Base-by-base conservation (phyloP, 2,113 vertebrate species). In the Apeltes quadracus region DNA sequence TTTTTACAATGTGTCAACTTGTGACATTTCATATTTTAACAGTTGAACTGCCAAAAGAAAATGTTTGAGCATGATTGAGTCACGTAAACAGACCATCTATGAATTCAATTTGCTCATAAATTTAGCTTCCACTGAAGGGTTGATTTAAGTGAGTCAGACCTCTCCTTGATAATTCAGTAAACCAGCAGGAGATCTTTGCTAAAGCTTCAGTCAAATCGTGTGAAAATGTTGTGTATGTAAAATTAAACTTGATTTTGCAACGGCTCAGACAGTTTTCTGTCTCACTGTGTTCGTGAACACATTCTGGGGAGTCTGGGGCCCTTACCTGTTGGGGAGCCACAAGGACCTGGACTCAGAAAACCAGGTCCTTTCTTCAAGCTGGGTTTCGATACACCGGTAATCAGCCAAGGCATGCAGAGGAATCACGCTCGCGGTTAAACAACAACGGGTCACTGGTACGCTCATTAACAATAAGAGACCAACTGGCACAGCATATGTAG, bases 41-140 rank as follows among this genome's bases (percentile, higher is more conserved):
- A 54, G 56, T 22, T 58, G 23, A 53, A 53, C 56, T 56, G 27
- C 32, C 9, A n/a, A 41, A 66, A 23, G 36, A 51, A 66, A 73
- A 59, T 23, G 10, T 54, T 27, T 27, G 34, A 56, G 39, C 7
- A 29, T 23, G 36, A 74, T 32, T 18, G 25, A 38, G 3, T 43
- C n/a, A 56, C 23, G 23, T 56, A 57, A 27, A 54, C 48, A 72
- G 39, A 39, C 15, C 36, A 55, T 41, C 23, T 61, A 48, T 59
- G 23, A 43, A 10, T 34, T 50, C 9, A 50, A 3, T 61, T 54
- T 59, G 23, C 41, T 15, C 11, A 20, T 9, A 39, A 48, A 15
- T 25, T 6, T 63, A 53, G 53, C 34, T 29, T 71, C 22, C 46
- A 43, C 25, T 15, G 9, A 43, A 46, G 14, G 9, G 44, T 27